A percentile compares a stretch with the other conserved stretches of the same genome.
These are phyloP conservation scores for Dolichopus griseipennis DNA, from an alignment of 2,888 invertebrate genomes.

Conservation along the genomic window DNA sequence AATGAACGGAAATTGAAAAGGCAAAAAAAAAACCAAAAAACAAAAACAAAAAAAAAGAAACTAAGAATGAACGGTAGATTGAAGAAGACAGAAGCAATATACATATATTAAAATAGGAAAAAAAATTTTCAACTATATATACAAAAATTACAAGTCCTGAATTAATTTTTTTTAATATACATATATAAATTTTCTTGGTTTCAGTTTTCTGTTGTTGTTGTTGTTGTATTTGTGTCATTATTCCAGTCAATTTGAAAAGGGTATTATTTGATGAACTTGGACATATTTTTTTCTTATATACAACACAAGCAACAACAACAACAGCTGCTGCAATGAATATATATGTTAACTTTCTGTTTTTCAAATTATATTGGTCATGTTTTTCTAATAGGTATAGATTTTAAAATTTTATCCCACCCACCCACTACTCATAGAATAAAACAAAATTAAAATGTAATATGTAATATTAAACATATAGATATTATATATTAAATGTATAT, in stretches of 20 bases:
- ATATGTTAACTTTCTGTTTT: too few relatives aligned
- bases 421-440: too few relatives aligned
- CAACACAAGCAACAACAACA: too few relatives aligned
- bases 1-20: constrained; percentile 37
- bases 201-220: background rate
- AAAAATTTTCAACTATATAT: too few relatives aligned
- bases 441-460: too few relatives aligned
- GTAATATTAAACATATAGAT: too few relatives aligned
- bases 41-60: constrained; percentile 24
- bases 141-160: background rate
- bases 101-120: constrained; percentile 28
- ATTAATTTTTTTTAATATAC: too few relatives aligned
- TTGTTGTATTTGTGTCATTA: background rate
- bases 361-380: too few relatives aligned
- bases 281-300: background rate
- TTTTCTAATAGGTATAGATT: too few relatives aligned
- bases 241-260: constrained; percentile 3
- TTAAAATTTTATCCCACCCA: too few relatives aligned
- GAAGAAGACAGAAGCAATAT: background rate
- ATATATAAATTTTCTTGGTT: background rate
- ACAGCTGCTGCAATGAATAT: background rate
- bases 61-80: constrained; percentile 23
- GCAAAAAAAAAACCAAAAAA: constrained; percentile 22
- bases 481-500: too few relatives aligned
- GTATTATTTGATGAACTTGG: background rate